phyloP scores from a whole-genome alignment of 2,113 vertebrate genomes.

The Centropus unirufus region DNA sequence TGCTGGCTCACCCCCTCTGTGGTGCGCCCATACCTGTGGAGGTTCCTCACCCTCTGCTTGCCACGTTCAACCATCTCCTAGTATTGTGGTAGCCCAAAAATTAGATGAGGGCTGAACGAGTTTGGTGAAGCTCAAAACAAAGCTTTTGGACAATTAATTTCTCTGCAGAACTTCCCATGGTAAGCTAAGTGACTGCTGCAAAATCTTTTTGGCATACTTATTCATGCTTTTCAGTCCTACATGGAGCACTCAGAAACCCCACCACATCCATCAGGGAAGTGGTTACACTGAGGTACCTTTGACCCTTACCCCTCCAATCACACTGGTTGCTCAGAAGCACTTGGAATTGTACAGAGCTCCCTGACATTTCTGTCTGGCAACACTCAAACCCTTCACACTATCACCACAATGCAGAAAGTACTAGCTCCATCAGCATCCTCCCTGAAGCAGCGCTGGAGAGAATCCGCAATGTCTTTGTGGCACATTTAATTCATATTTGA shows the following conservation, averaged over 20 bases:
- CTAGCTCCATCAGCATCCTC: neutral
- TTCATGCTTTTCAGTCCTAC: neutral
- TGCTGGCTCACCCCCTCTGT: neutral
- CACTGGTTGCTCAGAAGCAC: neutral
- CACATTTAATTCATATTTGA: neutral
- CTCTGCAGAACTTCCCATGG: neutral
- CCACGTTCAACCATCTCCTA: neutral
- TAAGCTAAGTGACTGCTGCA: neutral
- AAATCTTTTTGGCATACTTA: fast-evolving
- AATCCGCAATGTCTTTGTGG: neutral
- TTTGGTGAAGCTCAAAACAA: neutral
- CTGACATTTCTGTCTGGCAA: neutral
- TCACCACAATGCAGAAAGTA: neutral
- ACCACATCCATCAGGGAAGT: neutral
- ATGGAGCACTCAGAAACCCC: neutral
- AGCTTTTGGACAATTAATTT: fast-evolving
- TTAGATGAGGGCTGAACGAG: neutral
- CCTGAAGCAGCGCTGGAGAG: neutral
- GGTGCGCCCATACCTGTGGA: neutral
- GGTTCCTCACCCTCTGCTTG: neutral
- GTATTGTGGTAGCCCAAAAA: neutral
- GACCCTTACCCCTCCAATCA: neutral
- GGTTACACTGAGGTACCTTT: neutral
- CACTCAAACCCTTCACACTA: neutral
- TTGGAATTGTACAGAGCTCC: neutral